These are phyloP conservation scores for Leucozona laternaria DNA, from an alignment of 2,888 invertebrate genomes.

Conservation along the genomic window DNA sequence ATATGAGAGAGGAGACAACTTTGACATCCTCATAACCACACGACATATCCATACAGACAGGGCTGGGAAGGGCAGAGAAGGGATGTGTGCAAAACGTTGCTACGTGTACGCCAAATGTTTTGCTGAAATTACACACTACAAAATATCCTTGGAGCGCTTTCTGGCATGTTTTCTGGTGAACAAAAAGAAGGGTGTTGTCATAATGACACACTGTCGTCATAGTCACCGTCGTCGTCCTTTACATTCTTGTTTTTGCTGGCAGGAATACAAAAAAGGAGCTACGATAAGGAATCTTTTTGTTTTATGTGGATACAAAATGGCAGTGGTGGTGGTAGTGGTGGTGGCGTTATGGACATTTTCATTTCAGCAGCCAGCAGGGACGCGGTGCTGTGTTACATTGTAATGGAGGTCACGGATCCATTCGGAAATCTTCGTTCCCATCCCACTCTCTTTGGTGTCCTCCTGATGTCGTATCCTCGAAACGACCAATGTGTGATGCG, in stretches of 20 bases:
- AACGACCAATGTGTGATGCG: constrained; percentile 43
- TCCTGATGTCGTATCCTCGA: background rate
- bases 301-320: constrained; percentile 36
- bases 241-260: constrained; percentile 21
- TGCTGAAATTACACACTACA: constrained; percentile 59
- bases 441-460: background rate
- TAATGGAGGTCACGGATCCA: constrained; percentile 63
- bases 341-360: constrained; percentile 38
- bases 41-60: constrained; percentile 2
- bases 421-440: constrained; percentile 7
- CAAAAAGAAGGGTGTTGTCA: constrained; percentile 36
- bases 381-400: constrained; percentile 20
- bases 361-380: constrained; percentile 35
- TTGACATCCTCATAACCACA: constrained; percentile 32
- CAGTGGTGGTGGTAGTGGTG: background rate
- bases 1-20: constrained; percentile 31
- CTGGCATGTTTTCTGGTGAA: constrained; percentile 6
- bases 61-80: background rate
- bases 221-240: constrained; percentile 46
- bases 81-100: constrained; percentile 39
- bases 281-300: constrained; percentile 57
- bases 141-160: constrained; percentile 32
- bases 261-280: background rate
- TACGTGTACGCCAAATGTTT: constrained; percentile 40
- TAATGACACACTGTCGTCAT: constrained; percentile 47